Conservation (phyloP, 2,113 vertebrate species). For the Podocnemis expansa region DNA sequence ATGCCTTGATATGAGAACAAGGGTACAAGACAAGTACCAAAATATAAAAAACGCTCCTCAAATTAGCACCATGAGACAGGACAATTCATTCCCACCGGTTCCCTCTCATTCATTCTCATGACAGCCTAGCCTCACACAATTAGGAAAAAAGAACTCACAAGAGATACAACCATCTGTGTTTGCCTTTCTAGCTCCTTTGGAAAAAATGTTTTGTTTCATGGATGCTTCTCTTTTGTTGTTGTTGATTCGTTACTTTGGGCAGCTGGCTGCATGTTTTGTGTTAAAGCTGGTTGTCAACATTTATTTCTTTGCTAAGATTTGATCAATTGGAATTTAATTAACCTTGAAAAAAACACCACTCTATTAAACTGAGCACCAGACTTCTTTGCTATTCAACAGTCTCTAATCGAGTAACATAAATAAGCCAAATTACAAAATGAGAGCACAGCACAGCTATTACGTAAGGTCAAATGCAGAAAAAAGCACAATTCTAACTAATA, state of each 20-base stretch:
- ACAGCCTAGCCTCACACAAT: not conserved
- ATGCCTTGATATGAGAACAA: not conserved
- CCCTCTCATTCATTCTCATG: not conserved
- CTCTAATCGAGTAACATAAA: not conserved
- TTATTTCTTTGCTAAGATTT: not conserved
- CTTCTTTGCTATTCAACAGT: conserved; percentile 13
- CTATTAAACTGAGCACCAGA: not conserved
- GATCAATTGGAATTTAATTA: conserved; percentile 12
- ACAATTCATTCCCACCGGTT: not conserved
- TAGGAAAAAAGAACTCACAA: not conserved
- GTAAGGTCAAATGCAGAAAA: not conserved
- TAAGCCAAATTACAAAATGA: not conserved
- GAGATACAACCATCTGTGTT: not conserved
- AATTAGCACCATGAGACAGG: not conserved
- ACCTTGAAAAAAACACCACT: not conserved
- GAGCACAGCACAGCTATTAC: fast-evolving
- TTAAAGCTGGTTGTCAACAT: not conserved
- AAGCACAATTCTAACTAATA: not conserved
- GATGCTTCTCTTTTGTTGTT: not conserved
- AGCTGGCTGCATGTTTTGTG: not conserved
- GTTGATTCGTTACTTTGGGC: not conserved
- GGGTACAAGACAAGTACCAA: not conserved
- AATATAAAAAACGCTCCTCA: not conserved
- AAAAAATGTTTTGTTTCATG: not conserved
- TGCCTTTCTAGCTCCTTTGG: not conserved